phyloP scores from a whole-genome alignment of 1,140 invertebrate genomes.

The Drosophila sechellia region DNA sequence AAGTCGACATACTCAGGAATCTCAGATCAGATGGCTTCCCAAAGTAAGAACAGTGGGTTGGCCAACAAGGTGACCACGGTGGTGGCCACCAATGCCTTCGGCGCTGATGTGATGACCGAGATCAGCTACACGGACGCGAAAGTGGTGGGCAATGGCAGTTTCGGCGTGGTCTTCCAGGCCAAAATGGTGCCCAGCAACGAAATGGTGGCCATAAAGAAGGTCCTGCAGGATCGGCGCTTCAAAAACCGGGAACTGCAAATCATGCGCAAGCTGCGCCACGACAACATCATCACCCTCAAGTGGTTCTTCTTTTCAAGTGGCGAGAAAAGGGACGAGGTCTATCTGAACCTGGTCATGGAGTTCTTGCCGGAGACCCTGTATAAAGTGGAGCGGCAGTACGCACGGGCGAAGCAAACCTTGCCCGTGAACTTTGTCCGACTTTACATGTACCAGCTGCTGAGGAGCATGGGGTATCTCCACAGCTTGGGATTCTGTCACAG shows the following conservation, averaged over 20 bases:
- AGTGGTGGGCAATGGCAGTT: slow-evolving; percentile 99
- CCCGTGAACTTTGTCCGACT: slow-evolving; percentile 99
- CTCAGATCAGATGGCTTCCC: slow-evolving; percentile 30
- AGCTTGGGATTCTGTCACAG: slow-evolving; percentile 99
- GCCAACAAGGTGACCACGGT: slow-evolving; percentile 94
- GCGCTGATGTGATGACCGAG: slow-evolving; percentile 96
- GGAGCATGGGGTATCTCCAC: slow-evolving; percentile 99
- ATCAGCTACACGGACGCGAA: slow-evolving; percentile 99
- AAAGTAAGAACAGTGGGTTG: slow-evolving; percentile 8
- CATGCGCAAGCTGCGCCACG: slow-evolving; percentile 99
- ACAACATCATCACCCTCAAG: slow-evolving; percentile 99
- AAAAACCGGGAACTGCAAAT: slow-evolving; percentile 99
- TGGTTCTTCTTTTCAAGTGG: slow-evolving; percentile 99
- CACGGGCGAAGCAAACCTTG: slow-evolving; percentile 99
- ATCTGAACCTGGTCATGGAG: slow-evolving; percentile 99
- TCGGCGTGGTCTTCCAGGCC: slow-evolving; percentile 99
- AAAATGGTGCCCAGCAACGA: slow-evolving; percentile 97
- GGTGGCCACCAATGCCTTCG: slow-evolving; percentile 96
- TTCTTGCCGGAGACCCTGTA: slow-evolving; percentile 99
- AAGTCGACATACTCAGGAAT: slow-evolving; percentile 8
- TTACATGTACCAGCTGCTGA: slow-evolving; percentile 99
- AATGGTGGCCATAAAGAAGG: slow-evolving; percentile 99
- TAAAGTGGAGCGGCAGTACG: slow-evolving; percentile 99
- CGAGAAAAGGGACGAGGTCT: slow-evolving; percentile 99
- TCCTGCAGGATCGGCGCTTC: slow-evolving; percentile 99